Conservation (phyloP, 2,797 vertebrate genomes). For the Protonibea diacanthus region DNA sequence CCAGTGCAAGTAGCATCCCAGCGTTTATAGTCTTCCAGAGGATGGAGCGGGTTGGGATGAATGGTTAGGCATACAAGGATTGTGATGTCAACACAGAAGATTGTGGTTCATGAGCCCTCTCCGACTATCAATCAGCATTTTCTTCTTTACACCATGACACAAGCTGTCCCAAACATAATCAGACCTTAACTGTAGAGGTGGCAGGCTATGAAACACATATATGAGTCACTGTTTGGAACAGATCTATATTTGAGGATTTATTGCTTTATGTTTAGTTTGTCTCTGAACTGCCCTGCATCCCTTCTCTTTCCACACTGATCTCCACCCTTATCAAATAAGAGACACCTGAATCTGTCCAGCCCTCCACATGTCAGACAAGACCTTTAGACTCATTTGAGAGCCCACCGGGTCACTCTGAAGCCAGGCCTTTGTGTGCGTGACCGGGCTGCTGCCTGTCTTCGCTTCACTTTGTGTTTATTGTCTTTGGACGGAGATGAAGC, state of each 20-base stretch:
- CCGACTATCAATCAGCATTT: neutral
- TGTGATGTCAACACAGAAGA: neutral
- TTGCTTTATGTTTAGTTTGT: constrained; percentile 6
- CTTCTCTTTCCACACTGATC: neutral
- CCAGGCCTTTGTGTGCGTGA: constrained; percentile 11
- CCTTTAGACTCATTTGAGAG: neutral
- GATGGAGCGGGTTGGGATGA: neutral
- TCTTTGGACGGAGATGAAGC: constrained; percentile 73
- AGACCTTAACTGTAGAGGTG: constrained; percentile 17
- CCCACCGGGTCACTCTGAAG: constrained; percentile 30
- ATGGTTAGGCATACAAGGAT: neutral
- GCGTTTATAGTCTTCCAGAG: neutral
- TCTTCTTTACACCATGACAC: neutral
- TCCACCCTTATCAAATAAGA: neutral
- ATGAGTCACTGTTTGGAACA: constrained; percentile 25
- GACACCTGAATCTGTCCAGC: constrained; percentile 23
- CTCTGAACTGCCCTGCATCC: neutral
- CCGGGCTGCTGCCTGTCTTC: constrained; percentile 49
- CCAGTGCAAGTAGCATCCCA: neutral
- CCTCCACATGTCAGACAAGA: constrained; percentile 11
- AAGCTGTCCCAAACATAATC: neutral
- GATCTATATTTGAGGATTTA: neutral
- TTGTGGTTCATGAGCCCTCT: neutral
- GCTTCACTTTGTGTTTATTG: constrained; percentile 62
- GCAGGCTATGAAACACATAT: neutral